Percentiles rank a stretch among this genome's conserved stretches.
Conservation (phyloP, 2,113 vertebrate genomes). For the Colinus virginianus region DNA sequence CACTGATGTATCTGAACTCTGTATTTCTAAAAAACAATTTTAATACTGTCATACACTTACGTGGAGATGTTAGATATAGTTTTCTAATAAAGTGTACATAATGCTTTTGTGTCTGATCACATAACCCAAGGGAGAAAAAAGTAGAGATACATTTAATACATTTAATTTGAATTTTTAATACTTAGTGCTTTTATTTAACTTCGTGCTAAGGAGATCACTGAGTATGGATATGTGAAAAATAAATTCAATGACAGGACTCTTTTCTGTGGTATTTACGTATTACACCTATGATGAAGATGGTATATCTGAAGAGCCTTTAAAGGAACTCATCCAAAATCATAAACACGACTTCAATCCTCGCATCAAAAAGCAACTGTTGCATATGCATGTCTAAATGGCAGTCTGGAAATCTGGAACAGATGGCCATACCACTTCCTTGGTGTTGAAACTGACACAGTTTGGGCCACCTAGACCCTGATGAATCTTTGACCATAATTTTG, state of each 20-base stretch:
- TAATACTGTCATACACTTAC: neutral
- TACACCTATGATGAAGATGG: neutral
- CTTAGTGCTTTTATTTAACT: neutral
- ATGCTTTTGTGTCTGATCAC: neutral
- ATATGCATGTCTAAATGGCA: neutral
- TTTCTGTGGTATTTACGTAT: neutral
- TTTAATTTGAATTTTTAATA: neutral
- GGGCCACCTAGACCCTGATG: neutral
- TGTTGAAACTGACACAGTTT: neutral
- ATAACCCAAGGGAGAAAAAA: neutral
- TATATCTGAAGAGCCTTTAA: neutral
- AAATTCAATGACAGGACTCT: neutral
- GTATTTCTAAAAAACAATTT: neutral
- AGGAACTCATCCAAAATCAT: neutral
- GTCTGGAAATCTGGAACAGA: neutral
- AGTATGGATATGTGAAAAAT: neutral
- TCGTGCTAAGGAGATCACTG: neutral
- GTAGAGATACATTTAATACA: neutral
- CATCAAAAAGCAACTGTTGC: neutral
- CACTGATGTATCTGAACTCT: neutral
- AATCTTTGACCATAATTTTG: neutral
- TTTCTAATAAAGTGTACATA: neutral
- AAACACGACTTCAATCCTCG: neutral
- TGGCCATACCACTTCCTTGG: neutral
- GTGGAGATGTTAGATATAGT: neutral